These are phyloP conservation scores for Limnephilus marmoratus DNA, from an alignment of 2,888 invertebrate genomes.

Conservation along the genomic window DNA sequence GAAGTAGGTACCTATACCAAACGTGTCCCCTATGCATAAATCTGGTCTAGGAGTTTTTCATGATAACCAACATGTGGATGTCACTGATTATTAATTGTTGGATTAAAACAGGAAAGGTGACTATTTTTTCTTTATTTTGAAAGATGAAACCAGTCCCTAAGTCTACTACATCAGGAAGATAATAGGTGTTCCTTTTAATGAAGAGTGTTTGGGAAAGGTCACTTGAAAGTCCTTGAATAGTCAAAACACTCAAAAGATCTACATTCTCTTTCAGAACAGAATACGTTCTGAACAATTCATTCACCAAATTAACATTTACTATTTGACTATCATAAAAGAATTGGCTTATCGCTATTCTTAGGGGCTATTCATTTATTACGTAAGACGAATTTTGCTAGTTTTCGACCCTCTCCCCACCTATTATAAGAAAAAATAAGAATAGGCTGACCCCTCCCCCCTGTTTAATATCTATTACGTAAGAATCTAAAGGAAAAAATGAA, in stretches of 20 bases:
- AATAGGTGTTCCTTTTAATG: not conserved
- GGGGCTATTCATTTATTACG: too few relatives aligned
- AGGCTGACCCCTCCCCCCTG: too few relatives aligned
- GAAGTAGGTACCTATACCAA: not conserved
- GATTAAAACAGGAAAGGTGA: not conserved
- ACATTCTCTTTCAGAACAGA: not conserved
- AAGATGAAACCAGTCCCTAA: not conserved
- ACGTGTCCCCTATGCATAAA: not conserved
- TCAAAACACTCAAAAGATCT: not conserved
- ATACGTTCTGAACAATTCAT: not conserved
- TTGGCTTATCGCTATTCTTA: too few relatives aligned
- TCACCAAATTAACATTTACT: not conserved
- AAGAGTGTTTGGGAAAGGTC: not conserved
- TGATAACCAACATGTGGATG: not conserved
- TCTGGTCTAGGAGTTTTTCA: not conserved
- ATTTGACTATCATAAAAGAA: too few relatives aligned
- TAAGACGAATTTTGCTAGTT: too few relatives aligned
- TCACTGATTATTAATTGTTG: not conserved
- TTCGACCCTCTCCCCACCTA: too few relatives aligned
- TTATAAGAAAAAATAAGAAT: too few relatives aligned
- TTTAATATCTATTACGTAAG: too few relatives aligned
- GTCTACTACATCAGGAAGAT: not conserved
- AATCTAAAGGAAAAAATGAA: too few relatives aligned
- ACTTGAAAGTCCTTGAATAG: not conserved
- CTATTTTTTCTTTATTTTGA: not conserved